Percentiles rank a stretch among this genome's conserved stretches.
phyloP scores from a whole-genome alignment of 1,140 invertebrate genomes.

The Leptonema lineaticorne region DNA sequence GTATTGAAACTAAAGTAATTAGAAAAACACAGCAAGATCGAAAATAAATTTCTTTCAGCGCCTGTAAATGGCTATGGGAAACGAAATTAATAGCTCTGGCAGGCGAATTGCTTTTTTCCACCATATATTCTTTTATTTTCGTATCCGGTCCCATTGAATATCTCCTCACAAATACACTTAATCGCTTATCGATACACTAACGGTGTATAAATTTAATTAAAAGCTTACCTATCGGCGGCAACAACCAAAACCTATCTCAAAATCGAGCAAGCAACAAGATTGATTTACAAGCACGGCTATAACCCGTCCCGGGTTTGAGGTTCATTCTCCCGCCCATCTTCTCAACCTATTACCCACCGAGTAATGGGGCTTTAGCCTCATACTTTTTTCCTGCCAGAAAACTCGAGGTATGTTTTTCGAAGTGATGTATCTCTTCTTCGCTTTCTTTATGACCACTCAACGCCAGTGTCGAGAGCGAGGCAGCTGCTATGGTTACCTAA shows the following conservation, averaged over 20 bases:
- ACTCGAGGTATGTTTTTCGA: conserved; percentile 16
- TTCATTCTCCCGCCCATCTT: background rate
- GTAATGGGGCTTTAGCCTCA: background rate
- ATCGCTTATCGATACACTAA: background rate
- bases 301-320: background rate
- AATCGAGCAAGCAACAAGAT: background rate
- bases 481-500: background rate
- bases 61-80: no score
- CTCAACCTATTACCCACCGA: background rate
- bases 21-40: no score
- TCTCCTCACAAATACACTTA: no score
- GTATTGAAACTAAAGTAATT: no score
- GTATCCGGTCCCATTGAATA: no score
- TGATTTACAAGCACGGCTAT: background rate
- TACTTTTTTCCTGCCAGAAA: background rate
- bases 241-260: background rate
- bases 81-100: no score
- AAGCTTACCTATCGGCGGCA: background rate
- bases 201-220: background rate
- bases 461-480: background rate
- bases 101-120: no score
- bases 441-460: conserved; percentile 20
- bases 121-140: no score
- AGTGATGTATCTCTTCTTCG: conserved; percentile 22
- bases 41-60: no score